These are phyloP conservation scores for Rhinolophus sinicus DNA, from an alignment of 2,113 vertebrate species.

Conservation along the genomic window DNA sequence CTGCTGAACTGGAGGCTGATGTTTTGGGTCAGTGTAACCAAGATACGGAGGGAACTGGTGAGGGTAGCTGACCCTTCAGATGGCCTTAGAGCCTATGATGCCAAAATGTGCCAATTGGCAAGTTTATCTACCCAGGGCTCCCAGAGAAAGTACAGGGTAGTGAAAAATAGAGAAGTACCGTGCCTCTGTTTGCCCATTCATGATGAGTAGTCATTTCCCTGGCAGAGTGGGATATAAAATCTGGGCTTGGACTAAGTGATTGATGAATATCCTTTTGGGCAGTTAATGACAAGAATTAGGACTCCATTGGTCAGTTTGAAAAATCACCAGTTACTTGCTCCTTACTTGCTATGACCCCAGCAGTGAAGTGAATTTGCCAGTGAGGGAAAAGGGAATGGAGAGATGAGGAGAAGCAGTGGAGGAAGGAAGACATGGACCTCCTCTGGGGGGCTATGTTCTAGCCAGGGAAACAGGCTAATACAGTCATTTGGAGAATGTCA, in stretches of 20 bases:
- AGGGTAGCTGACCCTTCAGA: not conserved
- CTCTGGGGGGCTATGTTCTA: not conserved
- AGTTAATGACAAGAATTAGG: not conserved
- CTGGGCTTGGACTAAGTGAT: not conserved
- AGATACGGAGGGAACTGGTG: not conserved
- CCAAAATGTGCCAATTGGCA: not conserved
- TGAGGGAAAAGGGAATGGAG: not conserved
- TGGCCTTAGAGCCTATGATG: not conserved
- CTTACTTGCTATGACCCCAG: not conserved
- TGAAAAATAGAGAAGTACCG: not conserved
- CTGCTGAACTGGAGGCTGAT: not conserved
- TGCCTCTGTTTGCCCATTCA: not conserved
- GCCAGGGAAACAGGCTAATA: not conserved
- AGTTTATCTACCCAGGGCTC: not conserved
- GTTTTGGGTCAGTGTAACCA: constrained; percentile 59
- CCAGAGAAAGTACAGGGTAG: not conserved
- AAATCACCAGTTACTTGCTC: not conserved
- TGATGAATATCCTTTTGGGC: not conserved
- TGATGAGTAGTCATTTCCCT: not conserved
- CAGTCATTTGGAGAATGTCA: not conserved
- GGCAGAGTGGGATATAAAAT: not conserved
- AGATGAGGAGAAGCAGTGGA: not conserved
- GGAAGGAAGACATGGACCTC: not conserved
- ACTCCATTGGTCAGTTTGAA: not conserved
- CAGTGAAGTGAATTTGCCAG: not conserved